Conservation (phyloP, 1,140 invertebrate genomes). For the Dysdera silvatica region DNA sequence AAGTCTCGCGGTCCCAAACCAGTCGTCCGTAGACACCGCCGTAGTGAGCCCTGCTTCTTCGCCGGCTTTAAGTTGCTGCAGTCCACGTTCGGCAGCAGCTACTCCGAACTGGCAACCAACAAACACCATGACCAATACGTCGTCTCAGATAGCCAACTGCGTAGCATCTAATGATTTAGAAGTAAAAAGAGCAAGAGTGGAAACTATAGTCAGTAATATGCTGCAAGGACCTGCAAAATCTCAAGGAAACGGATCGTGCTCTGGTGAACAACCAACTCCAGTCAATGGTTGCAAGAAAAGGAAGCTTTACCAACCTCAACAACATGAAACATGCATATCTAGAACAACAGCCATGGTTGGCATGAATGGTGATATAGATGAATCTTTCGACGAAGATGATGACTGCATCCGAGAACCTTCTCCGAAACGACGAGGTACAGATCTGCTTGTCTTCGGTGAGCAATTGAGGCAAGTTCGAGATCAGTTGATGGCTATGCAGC, state of each 20-base stretch:
- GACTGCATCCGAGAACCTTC: slow-evolving; percentile 29
- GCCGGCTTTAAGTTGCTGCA: neutral
- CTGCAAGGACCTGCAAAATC: slow-evolving; percentile 40
- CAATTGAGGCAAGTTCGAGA: slow-evolving; percentile 79
- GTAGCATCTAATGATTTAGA: slow-evolving; percentile 50
- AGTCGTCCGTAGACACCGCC: neutral
- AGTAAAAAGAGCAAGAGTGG: slow-evolving; percentile 81
- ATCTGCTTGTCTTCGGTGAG: slow-evolving; percentile 62
- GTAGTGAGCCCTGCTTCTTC: neutral
- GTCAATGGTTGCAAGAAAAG: slow-evolving; percentile 86
- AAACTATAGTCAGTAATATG: slow-evolving; percentile 90
- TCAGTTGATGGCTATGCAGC: slow-evolving; percentile 80
- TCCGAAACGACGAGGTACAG: slow-evolving; percentile 23
- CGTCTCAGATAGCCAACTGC: no score
- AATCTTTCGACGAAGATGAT: slow-evolving; percentile 47
- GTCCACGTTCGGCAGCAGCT: neutral
- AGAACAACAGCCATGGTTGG: slow-evolving; percentile 28
- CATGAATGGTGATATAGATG: slow-evolving; percentile 23
- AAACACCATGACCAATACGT: slow-evolving; percentile 41
- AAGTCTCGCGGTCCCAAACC: neutral
- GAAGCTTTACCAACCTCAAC: slow-evolving; percentile 93
- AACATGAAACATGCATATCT: slow-evolving; percentile 56
- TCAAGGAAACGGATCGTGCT: neutral
- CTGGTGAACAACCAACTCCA: neutral
- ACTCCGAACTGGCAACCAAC: neutral